Evolutionary conservation across 2,888 invertebrate genomes (phyloP).

Genomic region (Schizaphis graminum): DNA sequence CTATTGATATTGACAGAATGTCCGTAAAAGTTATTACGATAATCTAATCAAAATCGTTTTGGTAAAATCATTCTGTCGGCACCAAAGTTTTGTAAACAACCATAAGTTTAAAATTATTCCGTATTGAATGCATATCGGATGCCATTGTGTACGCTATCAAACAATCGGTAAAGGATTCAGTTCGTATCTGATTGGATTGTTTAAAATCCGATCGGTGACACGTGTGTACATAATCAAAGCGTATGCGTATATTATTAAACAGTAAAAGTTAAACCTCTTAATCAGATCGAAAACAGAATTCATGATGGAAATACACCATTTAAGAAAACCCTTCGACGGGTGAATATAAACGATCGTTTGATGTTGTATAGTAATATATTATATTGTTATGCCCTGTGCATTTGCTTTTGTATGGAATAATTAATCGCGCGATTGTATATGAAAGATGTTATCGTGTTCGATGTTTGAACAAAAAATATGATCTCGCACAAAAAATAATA

Average conservation of each 20-base stretch:
- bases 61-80: slow-evolving; percentile 21
- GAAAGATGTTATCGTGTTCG: not conserved
- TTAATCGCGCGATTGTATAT: not conserved
- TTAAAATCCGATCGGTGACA: slow-evolving; percentile 54
- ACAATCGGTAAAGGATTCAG: slow-evolving; percentile 52
- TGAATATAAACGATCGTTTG: slow-evolving; percentile 37
- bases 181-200: slow-evolving; percentile 52
- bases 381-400: not conserved
- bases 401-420: not conserved
- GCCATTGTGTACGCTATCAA: slow-evolving; percentile 42
- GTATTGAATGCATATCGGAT: slow-evolving; percentile 1
- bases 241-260: slow-evolving; percentile 18
- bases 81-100: slow-evolving; percentile 38
- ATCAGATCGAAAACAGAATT: slow-evolving; percentile 54
- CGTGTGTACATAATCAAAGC: slow-evolving; percentile 35
- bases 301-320: slow-evolving; percentile 19
- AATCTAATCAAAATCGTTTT: slow-evolving; percentile 34
- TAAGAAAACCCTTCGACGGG: slow-evolving; percentile 54
- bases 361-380: not conserved
- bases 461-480: not conserved
- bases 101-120: slow-evolving; percentile 45
- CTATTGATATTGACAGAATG: not conserved
- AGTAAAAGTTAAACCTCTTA: slow-evolving; percentile 58
- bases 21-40: slow-evolving; percentile 19
- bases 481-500: not conserved